Percentiles rank a stretch among this genome's conserved stretches.
These are phyloP conservation scores for Ellobius talpinus DNA, from an alignment of 2,113 vertebrate genomes.

Conservation along the genomic window DNA sequence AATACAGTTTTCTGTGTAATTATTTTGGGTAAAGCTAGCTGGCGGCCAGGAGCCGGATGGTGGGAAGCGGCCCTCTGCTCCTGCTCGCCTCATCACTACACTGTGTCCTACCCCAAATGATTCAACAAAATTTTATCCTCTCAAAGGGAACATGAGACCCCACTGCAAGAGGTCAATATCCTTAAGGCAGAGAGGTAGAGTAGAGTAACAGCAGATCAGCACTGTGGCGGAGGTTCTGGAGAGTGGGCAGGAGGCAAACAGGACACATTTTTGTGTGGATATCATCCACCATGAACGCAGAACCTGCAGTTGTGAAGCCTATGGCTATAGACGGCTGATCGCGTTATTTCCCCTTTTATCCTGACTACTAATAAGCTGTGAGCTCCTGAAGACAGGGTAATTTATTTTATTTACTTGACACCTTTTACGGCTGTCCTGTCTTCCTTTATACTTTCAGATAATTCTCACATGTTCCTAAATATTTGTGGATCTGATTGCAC, in stretches of 20 bases:
- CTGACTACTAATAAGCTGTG: not conserved
- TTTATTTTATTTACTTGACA: not conserved
- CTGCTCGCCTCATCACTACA: too few species aligned
- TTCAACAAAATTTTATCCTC: conserved; percentile 2
- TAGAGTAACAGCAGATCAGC: not conserved
- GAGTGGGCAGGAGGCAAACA: not conserved
- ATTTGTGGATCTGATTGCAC: not conserved
- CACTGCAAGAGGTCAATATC: not conserved
- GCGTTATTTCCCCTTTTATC: not conserved
- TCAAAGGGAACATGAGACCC: not conserved
- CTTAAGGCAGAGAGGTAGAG: not conserved
- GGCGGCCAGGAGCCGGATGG: too few species aligned
- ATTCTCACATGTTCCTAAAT: conserved; percentile 15
- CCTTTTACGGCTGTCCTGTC: not conserved
- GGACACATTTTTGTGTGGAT: not conserved
- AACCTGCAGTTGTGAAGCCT: not conserved
- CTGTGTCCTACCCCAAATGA: not conserved
- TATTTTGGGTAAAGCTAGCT: too few species aligned
- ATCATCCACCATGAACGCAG: not conserved
- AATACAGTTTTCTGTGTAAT: too few species aligned
- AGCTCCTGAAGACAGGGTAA: not conserved
- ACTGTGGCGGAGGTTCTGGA: not conserved
- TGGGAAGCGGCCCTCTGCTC: too few species aligned
- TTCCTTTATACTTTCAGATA: not conserved
- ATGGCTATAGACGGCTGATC: too few species aligned